Conservation (phyloP, 2,113 vertebrate genomes). For the Balaenoptera acutorostrata region DNA sequence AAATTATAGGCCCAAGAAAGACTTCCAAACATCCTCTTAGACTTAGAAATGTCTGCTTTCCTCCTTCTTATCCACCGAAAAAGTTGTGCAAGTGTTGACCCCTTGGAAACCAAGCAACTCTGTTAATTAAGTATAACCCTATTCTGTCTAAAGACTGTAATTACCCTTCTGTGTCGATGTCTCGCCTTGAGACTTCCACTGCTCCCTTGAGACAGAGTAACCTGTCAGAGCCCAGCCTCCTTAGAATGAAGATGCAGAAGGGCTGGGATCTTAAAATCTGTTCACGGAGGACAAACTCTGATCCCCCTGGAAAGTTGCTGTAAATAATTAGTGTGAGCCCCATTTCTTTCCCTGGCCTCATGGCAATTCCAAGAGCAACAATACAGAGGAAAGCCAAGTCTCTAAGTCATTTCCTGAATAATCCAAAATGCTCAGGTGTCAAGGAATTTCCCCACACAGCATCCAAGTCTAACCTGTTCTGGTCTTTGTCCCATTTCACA, state of each 20-base stretch:
- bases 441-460: not conserved
- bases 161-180: conserved; percentile 20
- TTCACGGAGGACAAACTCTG: not conserved
- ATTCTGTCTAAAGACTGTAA: conserved; percentile 59
- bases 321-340: conserved; percentile 10
- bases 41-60: conserved; percentile 31
- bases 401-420: conserved; percentile 32
- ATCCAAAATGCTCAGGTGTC: conserved; percentile 1
- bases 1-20: not conserved
- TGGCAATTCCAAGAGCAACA: conserved; percentile 6
- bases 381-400: conserved; percentile 17
- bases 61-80: not conserved
- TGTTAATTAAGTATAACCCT: conserved; percentile 62
- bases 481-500: not conserved
- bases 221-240: not conserved
- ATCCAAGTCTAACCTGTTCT: not conserved
- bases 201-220: not conserved
- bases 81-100: not conserved
- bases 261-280: not conserved
- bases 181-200: not conserved
- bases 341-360: not conserved
- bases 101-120: conserved; percentile 14
- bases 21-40: not conserved
- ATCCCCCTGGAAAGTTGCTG: not conserved
- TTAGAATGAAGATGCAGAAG: not conserved